phyloP scores from a whole-genome alignment of 2,113 vertebrate genomes.

The Alexandromys fortis region DNA sequence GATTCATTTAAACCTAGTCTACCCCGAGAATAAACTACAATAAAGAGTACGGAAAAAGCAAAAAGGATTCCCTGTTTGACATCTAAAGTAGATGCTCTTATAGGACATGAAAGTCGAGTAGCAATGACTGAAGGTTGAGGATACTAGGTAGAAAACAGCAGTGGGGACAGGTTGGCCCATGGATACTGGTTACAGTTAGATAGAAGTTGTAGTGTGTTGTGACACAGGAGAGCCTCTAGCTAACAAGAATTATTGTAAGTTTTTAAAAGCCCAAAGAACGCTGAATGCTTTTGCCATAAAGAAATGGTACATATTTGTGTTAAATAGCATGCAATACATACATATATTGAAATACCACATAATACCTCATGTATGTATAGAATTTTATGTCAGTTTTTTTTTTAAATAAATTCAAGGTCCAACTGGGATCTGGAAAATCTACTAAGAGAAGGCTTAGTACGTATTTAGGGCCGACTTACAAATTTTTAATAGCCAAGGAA shows the following conservation, averaged over 20 bases:
- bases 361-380: background rate
- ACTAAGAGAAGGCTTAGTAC: background rate
- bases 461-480: background rate
- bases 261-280: background rate
- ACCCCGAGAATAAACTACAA: background rate
- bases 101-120: background rate
- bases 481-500: background rate
- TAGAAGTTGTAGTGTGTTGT: background rate
- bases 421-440: background rate
- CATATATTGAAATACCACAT: background rate
- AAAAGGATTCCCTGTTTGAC: background rate
- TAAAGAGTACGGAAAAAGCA: background rate
- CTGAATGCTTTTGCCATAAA: background rate
- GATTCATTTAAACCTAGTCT: slow-evolving; percentile 19
- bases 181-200: background rate
- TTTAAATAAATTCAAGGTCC: background rate
- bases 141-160: background rate
- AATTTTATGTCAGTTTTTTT: background rate
- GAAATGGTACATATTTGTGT: background rate
- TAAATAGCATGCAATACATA: background rate
- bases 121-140: background rate
- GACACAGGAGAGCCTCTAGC: no score
- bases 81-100: background rate
- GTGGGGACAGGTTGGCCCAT: background rate
- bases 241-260: background rate